Conservation (phyloP, 2,113 vertebrate species). For the Astur gentilis region DNA sequence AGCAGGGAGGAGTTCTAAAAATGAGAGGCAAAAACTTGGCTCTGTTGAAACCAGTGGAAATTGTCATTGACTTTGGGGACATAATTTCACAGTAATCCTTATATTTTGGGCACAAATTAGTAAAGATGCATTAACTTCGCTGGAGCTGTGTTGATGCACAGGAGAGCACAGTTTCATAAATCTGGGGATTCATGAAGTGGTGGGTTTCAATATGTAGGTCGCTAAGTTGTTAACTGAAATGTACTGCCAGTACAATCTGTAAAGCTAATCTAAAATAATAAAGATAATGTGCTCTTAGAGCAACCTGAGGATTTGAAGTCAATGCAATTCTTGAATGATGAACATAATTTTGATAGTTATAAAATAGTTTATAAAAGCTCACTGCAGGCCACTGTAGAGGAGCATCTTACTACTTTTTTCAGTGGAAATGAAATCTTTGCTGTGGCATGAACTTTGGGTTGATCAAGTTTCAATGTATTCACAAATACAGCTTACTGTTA, state of each 20-base stretch:
- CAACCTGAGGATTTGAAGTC: conserved; percentile 17
- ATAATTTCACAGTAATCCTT: not conserved
- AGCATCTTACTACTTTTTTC: not conserved
- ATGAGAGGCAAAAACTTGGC: not conserved
- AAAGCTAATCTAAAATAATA: conserved; percentile 31
- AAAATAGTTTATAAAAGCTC: not conserved
- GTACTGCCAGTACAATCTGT: not conserved
- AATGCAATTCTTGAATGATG: not conserved
- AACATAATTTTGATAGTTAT: not conserved
- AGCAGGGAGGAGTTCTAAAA: not conserved
- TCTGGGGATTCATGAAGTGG: not conserved
- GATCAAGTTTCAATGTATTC: not conserved
- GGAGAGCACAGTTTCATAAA: not conserved
- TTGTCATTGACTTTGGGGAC: not conserved
- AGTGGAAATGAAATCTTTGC: not conserved
- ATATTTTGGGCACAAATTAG: not conserved
- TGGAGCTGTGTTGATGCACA: not conserved
- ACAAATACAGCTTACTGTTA: not conserved
- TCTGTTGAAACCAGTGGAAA: not conserved
- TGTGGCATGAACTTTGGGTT: not conserved
- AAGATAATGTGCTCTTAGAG: conserved; percentile 6
- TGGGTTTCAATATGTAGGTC: not conserved
- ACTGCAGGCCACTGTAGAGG: not conserved
- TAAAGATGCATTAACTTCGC: not conserved
- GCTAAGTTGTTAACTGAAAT: not conserved